phyloP scores from a whole-genome alignment of 64 coral and sea anemone species.

The Stylophora pistillata region DNA sequence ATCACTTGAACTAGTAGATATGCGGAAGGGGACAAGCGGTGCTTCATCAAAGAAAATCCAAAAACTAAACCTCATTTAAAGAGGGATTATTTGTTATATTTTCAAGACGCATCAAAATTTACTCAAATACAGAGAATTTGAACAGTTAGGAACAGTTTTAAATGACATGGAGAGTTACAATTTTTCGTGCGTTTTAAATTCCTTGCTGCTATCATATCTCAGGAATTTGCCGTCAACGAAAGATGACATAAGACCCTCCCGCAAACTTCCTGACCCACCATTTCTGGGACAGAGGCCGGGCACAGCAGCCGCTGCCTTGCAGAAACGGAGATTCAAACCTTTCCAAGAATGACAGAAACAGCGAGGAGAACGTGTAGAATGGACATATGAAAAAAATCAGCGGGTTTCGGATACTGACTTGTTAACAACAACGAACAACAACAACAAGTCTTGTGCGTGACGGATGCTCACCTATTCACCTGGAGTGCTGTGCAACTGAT shows the following conservation, averaged over 20 bases:
- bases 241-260: conserved; percentile 13
- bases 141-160: too few relatives aligned
- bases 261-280: conserved; percentile 19
- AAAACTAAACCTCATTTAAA: too few relatives aligned
- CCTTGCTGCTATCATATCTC: too few relatives aligned
- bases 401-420: background rate
- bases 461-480: background rate
- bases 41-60: too few relatives aligned
- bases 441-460: background rate
- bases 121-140: too few relatives aligned
- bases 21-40: too few relatives aligned
- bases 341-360: background rate
- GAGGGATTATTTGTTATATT: too few relatives aligned
- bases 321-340: conserved; percentile 50
- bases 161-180: too few relatives aligned
- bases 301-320: conserved; percentile 66
- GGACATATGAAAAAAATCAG: background rate
- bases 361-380: background rate
- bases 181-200: too few relatives aligned
- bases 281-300: conserved; percentile 40
- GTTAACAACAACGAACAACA: too few relatives aligned
- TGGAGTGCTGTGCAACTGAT: background rate
- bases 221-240: background rate
- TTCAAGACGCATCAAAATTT: too few relatives aligned
- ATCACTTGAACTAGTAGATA: too few relatives aligned